phyloP scores from a whole-genome alignment of 2,888 invertebrate genomes.

The Macrosiphum euphorbiae region DNA sequence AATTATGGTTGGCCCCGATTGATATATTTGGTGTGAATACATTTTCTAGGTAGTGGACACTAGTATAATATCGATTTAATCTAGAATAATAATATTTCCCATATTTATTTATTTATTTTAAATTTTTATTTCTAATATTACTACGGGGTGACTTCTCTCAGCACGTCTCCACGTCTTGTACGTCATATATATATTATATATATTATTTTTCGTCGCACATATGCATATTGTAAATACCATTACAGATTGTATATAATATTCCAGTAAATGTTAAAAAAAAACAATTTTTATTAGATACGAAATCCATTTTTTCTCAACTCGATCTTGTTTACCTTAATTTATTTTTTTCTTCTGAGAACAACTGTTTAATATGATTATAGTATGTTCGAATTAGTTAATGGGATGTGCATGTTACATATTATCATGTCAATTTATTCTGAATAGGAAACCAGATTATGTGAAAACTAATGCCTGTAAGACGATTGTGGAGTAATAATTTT shows the following conservation, averaged over 20 bases:
- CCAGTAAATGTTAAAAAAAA: too few relatives aligned
- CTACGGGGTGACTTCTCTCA: too few relatives aligned
- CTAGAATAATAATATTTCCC: neutral
- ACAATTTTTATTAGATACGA: neutral
- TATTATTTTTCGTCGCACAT: too few relatives aligned
- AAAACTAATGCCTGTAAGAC: neutral
- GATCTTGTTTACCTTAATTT: neutral
- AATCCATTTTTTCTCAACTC: neutral
- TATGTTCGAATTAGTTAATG: neutral
- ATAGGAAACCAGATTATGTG: neutral
- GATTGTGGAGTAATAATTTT: neutral
- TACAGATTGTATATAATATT: too few relatives aligned
- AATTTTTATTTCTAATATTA: too few relatives aligned
- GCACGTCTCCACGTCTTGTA: too few relatives aligned
- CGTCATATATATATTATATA: too few relatives aligned
- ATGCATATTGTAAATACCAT: too few relatives aligned
- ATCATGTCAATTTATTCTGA: neutral
- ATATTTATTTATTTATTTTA: neutral
- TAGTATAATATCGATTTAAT: neutral
- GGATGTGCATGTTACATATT: neutral
- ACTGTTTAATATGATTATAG: neutral
- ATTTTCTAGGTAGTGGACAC: neutral
- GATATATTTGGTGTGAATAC: slow-evolving; percentile 1
- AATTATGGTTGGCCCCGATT: neutral
- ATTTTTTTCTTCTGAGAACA: neutral